Percentiles rank a stretch among this genome's conserved stretches.
phyloP scores from a whole-genome alignment of 2,797 vertebrate species.

The Thalassophryne amazonica region DNA sequence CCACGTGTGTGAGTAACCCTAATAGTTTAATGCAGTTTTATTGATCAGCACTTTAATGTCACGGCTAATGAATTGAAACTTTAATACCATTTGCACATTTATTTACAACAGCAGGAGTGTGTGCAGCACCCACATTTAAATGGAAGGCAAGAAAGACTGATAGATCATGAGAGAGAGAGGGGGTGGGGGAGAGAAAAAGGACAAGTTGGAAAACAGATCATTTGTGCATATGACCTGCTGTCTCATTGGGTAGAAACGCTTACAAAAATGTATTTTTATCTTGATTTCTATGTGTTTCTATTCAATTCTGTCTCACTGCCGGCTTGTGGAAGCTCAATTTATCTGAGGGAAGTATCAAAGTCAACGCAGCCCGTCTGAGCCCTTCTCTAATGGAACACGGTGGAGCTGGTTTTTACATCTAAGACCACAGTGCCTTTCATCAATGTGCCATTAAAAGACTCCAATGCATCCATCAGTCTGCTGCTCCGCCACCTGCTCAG shows the following conservation, averaged over 20 bases:
- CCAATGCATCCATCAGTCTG: conserved; percentile 68
- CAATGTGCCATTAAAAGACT: conserved; percentile 67
- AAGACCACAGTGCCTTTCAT: conserved; percentile 66
- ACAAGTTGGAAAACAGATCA: conserved; percentile 18
- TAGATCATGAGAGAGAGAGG: not conserved
- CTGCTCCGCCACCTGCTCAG: conserved; percentile 31
- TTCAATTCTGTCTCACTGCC: conserved; percentile 14
- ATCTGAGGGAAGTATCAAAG: conserved; percentile 27
- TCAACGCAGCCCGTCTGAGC: conserved; percentile 12
- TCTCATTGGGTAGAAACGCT: no score
- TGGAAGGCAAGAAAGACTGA: not conserved
- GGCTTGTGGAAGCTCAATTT: conserved; percentile 8
- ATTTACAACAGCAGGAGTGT: conserved; percentile 66
- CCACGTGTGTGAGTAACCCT: conserved; percentile 53
- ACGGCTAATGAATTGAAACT: conserved; percentile 80
- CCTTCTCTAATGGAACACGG: conserved; percentile 63
- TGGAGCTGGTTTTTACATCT: conserved; percentile 53
- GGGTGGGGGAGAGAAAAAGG: not conserved
- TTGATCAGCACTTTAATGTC: conserved; percentile 82
- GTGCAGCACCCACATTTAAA: conserved; percentile 34
- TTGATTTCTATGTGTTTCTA: conserved; percentile 13
- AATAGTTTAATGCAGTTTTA: conserved; percentile 82
- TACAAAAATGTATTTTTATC: conserved; percentile 9
- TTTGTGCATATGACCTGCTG: conserved; percentile 1
- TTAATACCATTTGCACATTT: conserved; percentile 79